phyloP scores from a whole-genome alignment of 2,113 vertebrate genomes.

The Suricata suricatta region DNA sequence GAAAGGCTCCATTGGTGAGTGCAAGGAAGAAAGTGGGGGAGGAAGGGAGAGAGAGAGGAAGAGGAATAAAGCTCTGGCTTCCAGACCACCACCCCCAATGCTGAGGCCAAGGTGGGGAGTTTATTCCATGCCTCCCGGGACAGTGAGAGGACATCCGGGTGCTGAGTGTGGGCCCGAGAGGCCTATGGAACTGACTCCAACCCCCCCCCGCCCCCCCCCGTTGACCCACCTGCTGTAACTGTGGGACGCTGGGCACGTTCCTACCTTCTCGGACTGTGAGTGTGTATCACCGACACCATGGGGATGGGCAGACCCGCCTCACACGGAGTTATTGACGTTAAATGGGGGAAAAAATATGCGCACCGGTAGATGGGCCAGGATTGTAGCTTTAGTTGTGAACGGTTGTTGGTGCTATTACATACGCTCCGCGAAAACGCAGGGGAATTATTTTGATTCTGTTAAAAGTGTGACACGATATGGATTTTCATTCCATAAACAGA shows the following conservation, averaged over 20 bases:
- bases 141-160: no score
- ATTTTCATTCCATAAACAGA: conserved; percentile 44
- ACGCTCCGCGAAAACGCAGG: not conserved
- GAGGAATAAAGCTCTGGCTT: not conserved
- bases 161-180: fast-evolving
- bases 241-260: not conserved
- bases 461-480: conserved; percentile 41
- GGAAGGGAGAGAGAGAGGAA: not conserved
- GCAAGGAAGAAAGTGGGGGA: not conserved
- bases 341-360: not conserved
- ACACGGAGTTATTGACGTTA: not conserved
- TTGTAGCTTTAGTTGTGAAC: not conserved
- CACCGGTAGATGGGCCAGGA: not conserved
- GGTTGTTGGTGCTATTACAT: not conserved
- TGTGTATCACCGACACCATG: not conserved
- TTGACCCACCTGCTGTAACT: not conserved
- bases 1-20: not conserved
- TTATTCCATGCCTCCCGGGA: no score
- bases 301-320: not conserved
- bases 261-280: not conserved
- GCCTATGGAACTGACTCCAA: not conserved
- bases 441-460: conserved; percentile 55
- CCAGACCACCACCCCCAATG: not conserved
- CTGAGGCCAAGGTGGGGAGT: not conserved
- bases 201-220: no score